Percentiles rank a stretch among this genome's conserved stretches.
Evolutionary conservation across 2,113 vertebrate genomes (phyloP).

Genomic region (Pseudorhombus dupliciocellatus): DNA sequence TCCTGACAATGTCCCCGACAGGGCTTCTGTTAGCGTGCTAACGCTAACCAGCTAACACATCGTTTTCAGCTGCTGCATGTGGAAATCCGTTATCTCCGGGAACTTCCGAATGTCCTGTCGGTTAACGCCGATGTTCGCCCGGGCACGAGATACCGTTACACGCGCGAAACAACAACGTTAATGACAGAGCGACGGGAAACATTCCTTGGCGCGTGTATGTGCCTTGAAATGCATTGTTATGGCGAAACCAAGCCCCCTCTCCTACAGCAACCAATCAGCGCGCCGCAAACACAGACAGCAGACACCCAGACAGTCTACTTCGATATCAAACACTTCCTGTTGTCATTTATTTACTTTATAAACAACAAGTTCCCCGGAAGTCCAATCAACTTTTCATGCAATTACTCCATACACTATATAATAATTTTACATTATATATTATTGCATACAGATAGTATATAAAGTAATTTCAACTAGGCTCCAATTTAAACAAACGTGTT

Average conservation of each 20-base stretch:
- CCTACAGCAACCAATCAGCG: conserved; percentile 26
- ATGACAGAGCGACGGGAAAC: conserved; percentile 56
- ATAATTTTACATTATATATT: neutral
- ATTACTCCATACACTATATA: neutral
- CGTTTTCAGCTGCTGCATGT: conserved; percentile 33
- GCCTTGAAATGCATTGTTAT: conserved; percentile 77
- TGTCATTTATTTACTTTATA: conserved; percentile 11
- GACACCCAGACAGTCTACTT: conserved; percentile 47
- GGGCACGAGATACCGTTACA: conserved; percentile 9
- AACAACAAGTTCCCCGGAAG: conserved; percentile 11
- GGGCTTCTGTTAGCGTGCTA: conserved; percentile 61
- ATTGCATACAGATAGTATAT: neutral
- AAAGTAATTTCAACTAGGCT: neutral
- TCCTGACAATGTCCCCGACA: conserved; percentile 44
- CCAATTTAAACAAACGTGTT: no score
- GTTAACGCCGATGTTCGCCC: neutral
- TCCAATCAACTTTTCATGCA: neutral
- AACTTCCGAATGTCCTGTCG: neutral
- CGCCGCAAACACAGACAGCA: conserved; percentile 60
- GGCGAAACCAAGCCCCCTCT: conserved; percentile 66
- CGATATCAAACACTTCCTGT: conserved; percentile 6
- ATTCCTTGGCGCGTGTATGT: conserved; percentile 79
- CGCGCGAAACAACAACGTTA: neutral
- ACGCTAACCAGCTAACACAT: conserved; percentile 53
- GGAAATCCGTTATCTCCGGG: neutral